Base-by-base conservation (phyloP, 2,113 vertebrate species). In the Pandion haliaetus region DNA sequence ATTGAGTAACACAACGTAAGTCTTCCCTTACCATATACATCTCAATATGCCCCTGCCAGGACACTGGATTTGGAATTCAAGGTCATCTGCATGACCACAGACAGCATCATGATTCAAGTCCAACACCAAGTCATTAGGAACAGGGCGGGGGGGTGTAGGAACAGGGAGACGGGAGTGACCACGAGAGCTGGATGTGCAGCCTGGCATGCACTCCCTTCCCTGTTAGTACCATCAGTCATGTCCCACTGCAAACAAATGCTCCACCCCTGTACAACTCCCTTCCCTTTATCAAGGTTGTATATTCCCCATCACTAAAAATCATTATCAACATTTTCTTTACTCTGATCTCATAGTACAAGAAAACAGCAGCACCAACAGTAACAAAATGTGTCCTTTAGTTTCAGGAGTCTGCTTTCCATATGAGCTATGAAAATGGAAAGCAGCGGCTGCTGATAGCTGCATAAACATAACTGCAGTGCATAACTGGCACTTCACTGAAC, bases 401-500 rank as follows among this genome's bases (percentile, higher is more conserved):
- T 96, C 31, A 69, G 44, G 5, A 82, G 18, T 6, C 74, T 81
- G 85, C 71, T 32, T 93, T 67, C 70, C 54, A 34, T 62, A 82
- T 88, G 65, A 65, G 50, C 73, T 47, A 19, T 52, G 62, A 76
- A 82, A 95, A 87, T 40, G 42, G 87, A 65, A 89, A 79, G 52
- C 38, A 88, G 66, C 71, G 92, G 91, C 86, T 93, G 93, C 84
- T 80, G 76, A 52, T 61, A 84, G 85, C 78, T 92, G 90, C 66
- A 63, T 67, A 76, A 93, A 85, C 70, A 17, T 42, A 79, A 79
- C 70, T 9, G 13, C 44, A 24, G 52, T 34, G 14, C 74, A 29
- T 38, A 86, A 81, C 80, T 34, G 42, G 89, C 65, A 59, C 63
- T 84, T 88, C 62, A 59, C 67, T 83, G 92, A 91, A 86, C 62